phyloP scores from a whole-genome alignment of 1,140 invertebrate genomes.

The Ceratina japonica region DNA sequence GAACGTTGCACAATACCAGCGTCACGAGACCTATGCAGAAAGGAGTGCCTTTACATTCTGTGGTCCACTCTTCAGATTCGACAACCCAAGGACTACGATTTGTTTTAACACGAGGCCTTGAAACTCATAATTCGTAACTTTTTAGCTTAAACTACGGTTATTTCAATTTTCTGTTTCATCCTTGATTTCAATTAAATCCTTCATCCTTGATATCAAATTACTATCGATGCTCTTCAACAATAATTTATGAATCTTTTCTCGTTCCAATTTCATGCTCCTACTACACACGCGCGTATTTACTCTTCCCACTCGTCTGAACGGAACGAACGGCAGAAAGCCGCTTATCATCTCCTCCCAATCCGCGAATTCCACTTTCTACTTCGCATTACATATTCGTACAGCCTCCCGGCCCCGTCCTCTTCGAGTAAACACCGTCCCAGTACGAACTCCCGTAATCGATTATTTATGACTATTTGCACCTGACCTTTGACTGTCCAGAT shows the following conservation, averaged over 20 bases:
- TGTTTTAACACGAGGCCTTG: no score
- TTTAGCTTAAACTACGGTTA: no score
- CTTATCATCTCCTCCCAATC: slow-evolving; percentile 15
- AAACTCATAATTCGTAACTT: no score
- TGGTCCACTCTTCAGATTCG: background rate
- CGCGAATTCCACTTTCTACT: slow-evolving; percentile 11
- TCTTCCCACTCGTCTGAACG: background rate
- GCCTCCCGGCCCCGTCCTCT: background rate
- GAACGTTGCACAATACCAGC: slow-evolving; percentile 69
- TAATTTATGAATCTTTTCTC: background rate
- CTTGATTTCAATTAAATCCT: no score
- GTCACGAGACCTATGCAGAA: slow-evolving; percentile 66
- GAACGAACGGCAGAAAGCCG: background rate
- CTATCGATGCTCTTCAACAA: background rate
- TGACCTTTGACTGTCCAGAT: no score
- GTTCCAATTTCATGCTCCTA: background rate
- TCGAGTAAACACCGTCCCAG: background rate
- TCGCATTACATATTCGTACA: slow-evolving; percentile 10
- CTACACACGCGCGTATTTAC: background rate
- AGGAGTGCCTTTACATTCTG: slow-evolving; percentile 13
- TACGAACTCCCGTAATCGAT: background rate
- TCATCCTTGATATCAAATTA: no score
- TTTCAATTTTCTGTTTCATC: no score
- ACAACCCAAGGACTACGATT: background rate
- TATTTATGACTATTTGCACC: background rate